Percentiles rank a stretch among this genome's conserved stretches.
phyloP scores from a whole-genome alignment of 2,113 vertebrate species.

The Guaruba guarouba region DNA sequence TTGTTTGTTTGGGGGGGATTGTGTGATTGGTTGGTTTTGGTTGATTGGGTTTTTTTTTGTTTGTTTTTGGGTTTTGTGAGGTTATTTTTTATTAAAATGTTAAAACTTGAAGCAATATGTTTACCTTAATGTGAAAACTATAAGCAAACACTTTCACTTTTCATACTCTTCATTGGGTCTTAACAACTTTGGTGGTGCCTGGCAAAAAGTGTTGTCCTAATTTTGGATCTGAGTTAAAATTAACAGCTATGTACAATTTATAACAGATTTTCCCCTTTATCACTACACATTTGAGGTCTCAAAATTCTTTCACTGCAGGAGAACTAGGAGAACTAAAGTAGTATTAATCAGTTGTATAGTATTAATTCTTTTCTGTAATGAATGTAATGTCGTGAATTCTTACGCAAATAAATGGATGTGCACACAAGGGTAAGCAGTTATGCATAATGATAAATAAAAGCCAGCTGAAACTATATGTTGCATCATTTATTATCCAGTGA shows the following conservation, averaged over 20 bases:
- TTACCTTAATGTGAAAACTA: neutral
- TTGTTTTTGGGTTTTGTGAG: neutral
- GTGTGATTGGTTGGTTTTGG: neutral
- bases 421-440: neutral
- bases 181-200: neutral
- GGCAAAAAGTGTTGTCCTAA: neutral
- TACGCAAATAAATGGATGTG: neutral
- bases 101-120: neutral
- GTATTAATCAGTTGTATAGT: neutral
- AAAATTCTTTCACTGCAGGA: neutral
- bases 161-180: neutral
- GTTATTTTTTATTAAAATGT: neutral
- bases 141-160: neutral
- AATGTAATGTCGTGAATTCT: neutral
- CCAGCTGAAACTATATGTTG: neutral
- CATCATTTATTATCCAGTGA: neutral
- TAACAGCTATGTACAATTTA: neutral
- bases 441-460: neutral
- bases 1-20: neutral
- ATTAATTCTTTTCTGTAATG: conserved; percentile 1
- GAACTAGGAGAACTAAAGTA: neutral
- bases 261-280: neutral
- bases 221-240: neutral
- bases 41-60: neutral
- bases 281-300: neutral